Conservation (phyloP, 2,113 vertebrate species). For the Callocephalon fimbriatum region DNA sequence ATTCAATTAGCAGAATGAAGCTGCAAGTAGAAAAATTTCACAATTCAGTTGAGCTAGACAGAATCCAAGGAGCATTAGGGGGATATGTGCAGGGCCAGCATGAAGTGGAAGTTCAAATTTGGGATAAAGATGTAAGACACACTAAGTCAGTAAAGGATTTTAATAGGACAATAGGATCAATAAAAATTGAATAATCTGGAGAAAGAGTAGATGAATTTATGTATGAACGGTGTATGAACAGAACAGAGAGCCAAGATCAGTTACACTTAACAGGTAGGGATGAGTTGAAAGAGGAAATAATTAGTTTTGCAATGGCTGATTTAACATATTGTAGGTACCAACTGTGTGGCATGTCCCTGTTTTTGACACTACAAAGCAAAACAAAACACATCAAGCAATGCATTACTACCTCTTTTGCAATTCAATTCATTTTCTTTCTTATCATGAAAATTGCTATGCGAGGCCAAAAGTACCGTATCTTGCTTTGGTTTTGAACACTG, state of each 20-base stretch:
- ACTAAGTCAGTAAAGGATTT: neutral
- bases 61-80: neutral
- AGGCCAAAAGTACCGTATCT: neutral
- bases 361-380: neutral
- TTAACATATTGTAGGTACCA: neutral
- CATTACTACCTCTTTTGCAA: neutral
- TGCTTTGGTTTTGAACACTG: neutral
- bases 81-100: neutral
- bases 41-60: neutral
- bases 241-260: neutral
- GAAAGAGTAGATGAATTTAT: neutral
- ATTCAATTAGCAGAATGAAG: neutral
- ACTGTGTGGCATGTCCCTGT: neutral
- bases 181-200: neutral
- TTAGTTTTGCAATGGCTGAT: neutral
- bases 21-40: neutral
- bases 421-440: neutral
- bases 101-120: neutral
- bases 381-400: neutral
- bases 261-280: neutral
- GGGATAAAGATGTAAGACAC: neutral
- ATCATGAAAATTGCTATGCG: neutral
- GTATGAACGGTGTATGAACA: neutral
- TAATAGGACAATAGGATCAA: neutral
- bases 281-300: neutral